Percentiles rank a stretch among this genome's conserved stretches.
phyloP scores from a whole-genome alignment of 2,797 vertebrate species.

The Hemitrygon akajei region DNA sequence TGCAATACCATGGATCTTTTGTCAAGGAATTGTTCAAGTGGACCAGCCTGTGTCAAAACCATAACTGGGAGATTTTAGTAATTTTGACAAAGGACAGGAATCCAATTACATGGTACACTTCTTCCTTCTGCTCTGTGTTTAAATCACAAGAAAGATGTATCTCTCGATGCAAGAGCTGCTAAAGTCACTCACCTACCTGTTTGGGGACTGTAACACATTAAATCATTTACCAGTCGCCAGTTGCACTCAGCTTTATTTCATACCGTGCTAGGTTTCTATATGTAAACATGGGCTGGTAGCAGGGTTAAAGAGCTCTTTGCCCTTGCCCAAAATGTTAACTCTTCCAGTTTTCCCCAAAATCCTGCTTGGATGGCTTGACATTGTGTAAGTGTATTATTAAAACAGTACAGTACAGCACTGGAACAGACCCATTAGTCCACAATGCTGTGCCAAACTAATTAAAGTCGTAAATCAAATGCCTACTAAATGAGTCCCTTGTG shows the following conservation, averaged over 20 bases:
- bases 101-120: slow-evolving; percentile 27
- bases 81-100: not conserved
- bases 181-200: not conserved
- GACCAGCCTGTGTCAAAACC: not conserved
- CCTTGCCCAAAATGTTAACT: not conserved
- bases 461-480: no score
- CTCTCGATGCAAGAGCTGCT: not conserved
- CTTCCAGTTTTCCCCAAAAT: not conserved
- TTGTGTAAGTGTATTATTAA: no score
- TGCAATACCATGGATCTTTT: not conserved
- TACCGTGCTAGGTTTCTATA: not conserved
- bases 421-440: no score
- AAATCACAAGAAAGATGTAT: not conserved
- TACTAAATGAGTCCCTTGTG: no score
- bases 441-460: no score
- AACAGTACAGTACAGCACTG: not conserved
- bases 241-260: not conserved
- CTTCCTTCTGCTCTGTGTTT: slow-evolving; percentile 11
- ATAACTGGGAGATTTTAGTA: slow-evolving; percentile 2
- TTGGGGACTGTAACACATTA: not conserved
- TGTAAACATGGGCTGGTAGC: not conserved
- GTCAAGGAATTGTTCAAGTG: not conserved
- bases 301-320: not conserved
- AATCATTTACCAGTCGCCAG: not conserved
- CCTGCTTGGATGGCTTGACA: not conserved